Evolutionary conservation across 2,797 vertebrate genomes (phyloP), one percentile per base, ranked within the genome.

Genomic region (Heliangelus exortis): DNA sequence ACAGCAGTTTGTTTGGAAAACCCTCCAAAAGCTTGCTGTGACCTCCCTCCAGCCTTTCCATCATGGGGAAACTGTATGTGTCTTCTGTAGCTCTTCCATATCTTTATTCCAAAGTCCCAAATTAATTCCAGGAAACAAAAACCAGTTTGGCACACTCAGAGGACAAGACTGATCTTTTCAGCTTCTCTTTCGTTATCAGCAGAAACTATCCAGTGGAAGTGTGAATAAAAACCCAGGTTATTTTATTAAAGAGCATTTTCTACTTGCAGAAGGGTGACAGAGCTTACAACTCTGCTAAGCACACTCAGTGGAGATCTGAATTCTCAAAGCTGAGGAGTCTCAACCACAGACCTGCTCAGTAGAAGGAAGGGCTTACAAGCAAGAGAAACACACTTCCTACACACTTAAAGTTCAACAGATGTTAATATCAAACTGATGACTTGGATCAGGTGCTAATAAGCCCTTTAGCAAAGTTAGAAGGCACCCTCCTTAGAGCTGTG

Each of bases 31-130:
- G 6, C 12, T 55, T 31, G 13, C n/a, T 36, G 4, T 18, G 34
- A 47, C 21, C 39, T 90, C n/a, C 33, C 41, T 41, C 23, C 89
- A 79, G 55, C 9, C 67, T 33, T 51, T 15, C 34, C 54, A 9
- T 3, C 51, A 1, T 1, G 2, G 31, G 18, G 43, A 15, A 75
- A 5, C 31, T 6, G 48, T 6, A 55, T 23, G 0, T 1, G 10
- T 4, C 54, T 51, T 4, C 47, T 31, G 29, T 4, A 66, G 33
- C 53, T 69, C 25, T 21, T 68, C 41, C 31, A 5, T 3, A 18
- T 1, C 78, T 41, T 0, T 15, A 26, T 12, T 41, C 36, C 33
- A 8, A 12, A 61, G 21, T 11, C 36, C 33, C 19, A 8, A 34
- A 5, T 28, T 67, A 20, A 65, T 45, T 48, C 63, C 80, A 91